Percentiles rank a stretch among this genome's conserved stretches.
Conservation (phyloP, 2,113 vertebrate genomes). For the Odontesthes bonariensis region DNA sequence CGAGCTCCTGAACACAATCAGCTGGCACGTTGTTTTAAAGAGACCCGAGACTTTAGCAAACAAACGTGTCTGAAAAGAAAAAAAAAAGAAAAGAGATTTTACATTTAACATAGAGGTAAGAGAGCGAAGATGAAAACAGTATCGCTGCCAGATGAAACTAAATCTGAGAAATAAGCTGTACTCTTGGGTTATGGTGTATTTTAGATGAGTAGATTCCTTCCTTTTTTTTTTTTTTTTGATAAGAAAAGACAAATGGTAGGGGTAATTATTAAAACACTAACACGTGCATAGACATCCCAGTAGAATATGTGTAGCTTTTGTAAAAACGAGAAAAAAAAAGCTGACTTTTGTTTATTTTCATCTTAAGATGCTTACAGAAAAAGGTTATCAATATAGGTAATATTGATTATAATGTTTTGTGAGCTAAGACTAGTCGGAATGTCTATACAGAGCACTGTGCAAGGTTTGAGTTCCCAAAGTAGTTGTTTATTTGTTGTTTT, state of each 20-base stretch:
- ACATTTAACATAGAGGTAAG: constrained; percentile 44
- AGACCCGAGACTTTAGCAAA: constrained; percentile 50
- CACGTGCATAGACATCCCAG: constrained; percentile 84
- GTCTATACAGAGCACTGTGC: constrained; percentile 87
- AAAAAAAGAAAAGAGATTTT: constrained; percentile 15
- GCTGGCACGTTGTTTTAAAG: constrained; percentile 50
- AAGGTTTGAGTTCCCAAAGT: constrained; percentile 81
- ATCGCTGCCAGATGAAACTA: constrained; percentile 50
- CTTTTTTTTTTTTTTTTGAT: constrained; percentile 70
- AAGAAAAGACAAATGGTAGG: constrained; percentile 75
- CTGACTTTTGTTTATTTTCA: constrained; percentile 77
- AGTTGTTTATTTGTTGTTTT: constrained; percentile 64
- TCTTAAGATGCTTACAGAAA: constrained; percentile 80
- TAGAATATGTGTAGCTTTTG: constrained; percentile 88
- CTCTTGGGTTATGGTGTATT: constrained; percentile 62
- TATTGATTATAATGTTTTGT: constrained; percentile 84
- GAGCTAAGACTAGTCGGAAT: constrained; percentile 85
- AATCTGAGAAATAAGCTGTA: constrained; percentile 54
- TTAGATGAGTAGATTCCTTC: constrained; percentile 76
- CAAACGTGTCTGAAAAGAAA: constrained; percentile 53
- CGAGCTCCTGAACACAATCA: constrained; percentile 69
- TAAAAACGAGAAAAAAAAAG: constrained; percentile 75
- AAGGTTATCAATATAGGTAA: constrained; percentile 82
- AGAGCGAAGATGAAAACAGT: constrained; percentile 46
- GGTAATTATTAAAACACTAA: constrained; percentile 83